Percentiles rank a stretch among this genome's conserved stretches.
These are phyloP conservation scores for Meteorus colon DNA, from an alignment of 2,888 invertebrate genomes.

Conservation along the genomic window DNA sequence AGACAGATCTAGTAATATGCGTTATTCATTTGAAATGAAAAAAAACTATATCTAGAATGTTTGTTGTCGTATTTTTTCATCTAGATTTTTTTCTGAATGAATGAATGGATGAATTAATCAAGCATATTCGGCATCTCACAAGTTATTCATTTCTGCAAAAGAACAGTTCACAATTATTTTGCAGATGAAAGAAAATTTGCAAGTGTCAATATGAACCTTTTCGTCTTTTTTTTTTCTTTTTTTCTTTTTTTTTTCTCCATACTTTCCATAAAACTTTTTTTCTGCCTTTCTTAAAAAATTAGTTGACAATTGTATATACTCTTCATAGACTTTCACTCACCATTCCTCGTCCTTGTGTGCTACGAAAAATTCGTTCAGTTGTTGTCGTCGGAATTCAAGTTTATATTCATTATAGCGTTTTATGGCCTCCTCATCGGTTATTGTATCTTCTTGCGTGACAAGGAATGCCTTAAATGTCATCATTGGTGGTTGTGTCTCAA, in stretches of 20 bases:
- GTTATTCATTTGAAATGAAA: constrained; percentile 54
- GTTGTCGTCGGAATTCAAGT: constrained; percentile 95
- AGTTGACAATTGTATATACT: not conserved
- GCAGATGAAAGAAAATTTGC: not conserved
- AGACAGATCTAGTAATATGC: constrained; percentile 69
- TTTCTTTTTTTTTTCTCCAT: not conserved
- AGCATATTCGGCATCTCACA: not conserved
- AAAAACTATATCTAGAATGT: constrained; percentile 12
- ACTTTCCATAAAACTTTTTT: not conserved
- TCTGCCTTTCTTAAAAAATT: not conserved
- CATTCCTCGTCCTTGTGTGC: constrained; percentile 99
- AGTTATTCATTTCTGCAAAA: not conserved
- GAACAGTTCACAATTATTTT: not conserved
- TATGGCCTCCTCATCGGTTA: constrained; percentile 97
- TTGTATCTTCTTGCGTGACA: constrained; percentile 96
- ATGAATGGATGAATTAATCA: not conserved
- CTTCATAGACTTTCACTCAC: constrained; percentile 77
- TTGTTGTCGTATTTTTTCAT: not conserved
- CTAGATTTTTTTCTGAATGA: not conserved
- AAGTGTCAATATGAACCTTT: not conserved
- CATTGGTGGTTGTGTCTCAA: constrained; percentile 93
- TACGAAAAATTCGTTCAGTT: constrained; percentile 98
- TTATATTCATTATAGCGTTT: constrained; percentile 99
- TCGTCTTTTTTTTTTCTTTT: not conserved
- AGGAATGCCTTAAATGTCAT: constrained; percentile 98